Base-by-base conservation (phyloP, 2,113 vertebrate genomes). In the Prietella phreatophila region DNA sequence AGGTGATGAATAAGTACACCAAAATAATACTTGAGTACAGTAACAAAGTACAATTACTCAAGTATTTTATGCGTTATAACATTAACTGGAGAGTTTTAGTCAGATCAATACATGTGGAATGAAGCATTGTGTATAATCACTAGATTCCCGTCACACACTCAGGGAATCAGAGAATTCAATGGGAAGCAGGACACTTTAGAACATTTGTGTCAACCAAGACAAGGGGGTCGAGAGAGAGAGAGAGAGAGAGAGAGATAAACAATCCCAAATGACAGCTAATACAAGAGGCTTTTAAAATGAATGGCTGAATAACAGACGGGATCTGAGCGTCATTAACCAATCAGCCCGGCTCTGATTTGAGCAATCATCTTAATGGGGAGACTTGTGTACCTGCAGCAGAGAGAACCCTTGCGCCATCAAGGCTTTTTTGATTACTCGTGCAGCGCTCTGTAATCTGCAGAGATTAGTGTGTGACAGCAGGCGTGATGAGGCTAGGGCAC, bases 301-400 rank as follows among this genome's bases (percentile, higher is more conserved):
- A 65, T 36, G 73, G 36, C 75, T 90, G n/a, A 89, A 88, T 90
- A 67, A 14, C 36, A 87, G 86, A 67, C 42, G 63, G 55, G 73
- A 2, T 84, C 36, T 39, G 58, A 86, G 76, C 33, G 2, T 83
- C 85, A 89, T 90, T 89, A 89, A 76, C 83, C 86, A 91, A 92
- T 92, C 91, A 92, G 85, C 55, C 63, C 61, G 4, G 4, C n/a
- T 83, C 67, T 91, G 90, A 90, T 91, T 91, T 88, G 69, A 83
- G 84, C 89, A 91, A 91, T 91, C 89, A 91, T 71, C 53, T 81
- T 87, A 91, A 92, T 89, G 5, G 88, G 82, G 10, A 78, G 50
- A 82, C 87, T 88, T 88, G 86, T 88, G 63, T 61, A 53, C 53
- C 50, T 89, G 85, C 36, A 20, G 86, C n/a, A 71, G 55, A 79